phyloP scores from a whole-genome alignment of 1,140 invertebrate species.

The Anoplophora glabripennis region DNA sequence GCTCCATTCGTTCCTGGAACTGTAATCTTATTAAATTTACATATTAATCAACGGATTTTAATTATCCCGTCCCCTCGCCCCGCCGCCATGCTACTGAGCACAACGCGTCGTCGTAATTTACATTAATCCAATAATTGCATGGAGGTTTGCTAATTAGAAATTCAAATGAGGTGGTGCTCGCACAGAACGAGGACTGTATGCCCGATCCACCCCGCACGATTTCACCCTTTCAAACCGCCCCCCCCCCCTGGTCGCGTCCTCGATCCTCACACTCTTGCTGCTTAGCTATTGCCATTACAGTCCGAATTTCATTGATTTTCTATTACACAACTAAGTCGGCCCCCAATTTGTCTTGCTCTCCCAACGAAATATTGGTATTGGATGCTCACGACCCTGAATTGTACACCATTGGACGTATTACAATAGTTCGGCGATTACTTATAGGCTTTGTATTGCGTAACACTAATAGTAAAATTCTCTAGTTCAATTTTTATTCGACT shows the following conservation, averaged over 20 bases:
- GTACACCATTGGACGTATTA: no score
- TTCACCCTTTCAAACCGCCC: conserved; percentile 52
- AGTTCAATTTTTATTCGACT: no score
- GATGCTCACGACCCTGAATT: neutral
- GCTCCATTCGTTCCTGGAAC: conserved; percentile 59
- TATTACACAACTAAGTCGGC: conserved; percentile 39
- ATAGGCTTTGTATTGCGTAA: no score
- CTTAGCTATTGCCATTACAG: conserved; percentile 38
- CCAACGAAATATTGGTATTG: conserved; percentile 9
- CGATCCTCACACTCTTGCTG: conserved; percentile 33
- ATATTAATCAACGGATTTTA: conserved; percentile 97
- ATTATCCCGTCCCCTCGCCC: conserved; percentile 64
- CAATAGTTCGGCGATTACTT: no score
- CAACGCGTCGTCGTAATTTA: conserved; percentile 79
- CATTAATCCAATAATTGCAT: conserved; percentile 92
- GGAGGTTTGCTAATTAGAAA: conserved; percentile 88
- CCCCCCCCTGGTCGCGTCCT: conserved; percentile 42
- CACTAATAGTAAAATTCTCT: no score
- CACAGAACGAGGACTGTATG: conserved; percentile 43
- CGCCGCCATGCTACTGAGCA: conserved; percentile 45
- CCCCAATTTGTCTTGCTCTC: conserved; percentile 37
- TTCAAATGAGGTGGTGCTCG: conserved; percentile 80
- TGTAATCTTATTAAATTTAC: conserved; percentile 97
- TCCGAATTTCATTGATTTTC: conserved; percentile 49
- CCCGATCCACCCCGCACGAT: conserved; percentile 35